These are phyloP conservation scores for Thaumetopoea pityocampa DNA, from an alignment of 1,140 invertebrate genomes.

Conservation along the genomic window DNA sequence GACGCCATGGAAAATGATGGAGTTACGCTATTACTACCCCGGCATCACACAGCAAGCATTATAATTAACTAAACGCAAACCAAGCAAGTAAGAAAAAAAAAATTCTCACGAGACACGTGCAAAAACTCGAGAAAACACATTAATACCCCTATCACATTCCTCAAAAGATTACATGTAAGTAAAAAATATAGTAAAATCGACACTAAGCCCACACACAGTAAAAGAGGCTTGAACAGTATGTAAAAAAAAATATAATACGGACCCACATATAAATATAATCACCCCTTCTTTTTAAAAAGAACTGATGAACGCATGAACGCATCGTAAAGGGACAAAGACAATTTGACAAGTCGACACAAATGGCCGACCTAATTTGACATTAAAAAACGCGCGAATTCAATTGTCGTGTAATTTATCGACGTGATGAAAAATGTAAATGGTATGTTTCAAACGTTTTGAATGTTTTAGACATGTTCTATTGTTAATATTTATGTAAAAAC, in stretches of 20 bases:
- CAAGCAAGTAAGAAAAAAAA: too few relatives aligned
- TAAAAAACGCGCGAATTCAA: conserved; percentile 66
- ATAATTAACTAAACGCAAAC: too few relatives aligned
- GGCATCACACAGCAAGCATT: too few relatives aligned
- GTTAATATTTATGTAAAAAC: too few relatives aligned
- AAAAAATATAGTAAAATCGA: conserved; percentile 16
- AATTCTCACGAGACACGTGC: conserved; percentile 31
- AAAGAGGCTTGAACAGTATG: conserved; percentile 26
- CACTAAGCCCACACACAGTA: conserved; percentile 39
- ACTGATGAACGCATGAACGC: conserved; percentile 49
- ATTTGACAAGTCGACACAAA: conserved; percentile 44
- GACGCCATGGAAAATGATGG: too few relatives aligned
- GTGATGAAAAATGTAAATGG: too few relatives aligned
- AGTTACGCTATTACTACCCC: too few relatives aligned
- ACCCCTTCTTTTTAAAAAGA: conserved; percentile 50
- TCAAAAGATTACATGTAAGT: conserved; percentile 27
- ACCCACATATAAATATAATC: conserved; percentile 37
- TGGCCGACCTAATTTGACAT: conserved; percentile 66
- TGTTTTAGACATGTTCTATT: too few relatives aligned
- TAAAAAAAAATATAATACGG: conserved; percentile 25
- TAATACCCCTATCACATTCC: conserved; percentile 28
- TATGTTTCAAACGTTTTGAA: too few relatives aligned
- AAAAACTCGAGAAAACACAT: conserved; percentile 21
- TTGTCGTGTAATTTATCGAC: conserved; percentile 67
- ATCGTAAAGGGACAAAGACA: conserved; percentile 42